Evolutionary conservation across 2,113 vertebrate genomes (phyloP), one percentile per base, ranked within the genome.

Genomic region (Tragelaphus scriptus): DNA sequence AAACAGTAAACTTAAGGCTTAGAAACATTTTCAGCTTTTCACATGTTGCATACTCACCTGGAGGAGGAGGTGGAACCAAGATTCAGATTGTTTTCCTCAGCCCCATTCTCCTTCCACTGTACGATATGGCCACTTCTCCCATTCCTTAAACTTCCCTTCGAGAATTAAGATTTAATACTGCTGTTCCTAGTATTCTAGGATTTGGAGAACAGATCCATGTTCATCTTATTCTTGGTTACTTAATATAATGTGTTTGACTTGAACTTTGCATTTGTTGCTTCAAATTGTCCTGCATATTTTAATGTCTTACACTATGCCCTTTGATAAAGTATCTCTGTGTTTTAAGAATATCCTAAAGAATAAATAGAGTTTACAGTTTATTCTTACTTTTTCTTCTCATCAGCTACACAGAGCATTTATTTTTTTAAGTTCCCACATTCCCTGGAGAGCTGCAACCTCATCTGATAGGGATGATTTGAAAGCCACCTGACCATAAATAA

Each of bases 321-420:
- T 89, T 81, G 75, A 88, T 97, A 91, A 89, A 32, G 75, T 32
- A 40, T 93, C 16, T 93, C 71, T 93, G 56, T 93, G 23, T 96
- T 86, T 94, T 26, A 90, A 77, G 47, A 80, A 59, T 85, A 40
- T 87, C 63, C 32, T 55, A 49, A 84, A 96, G 85, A 87, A 71
- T 81, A 88, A 85, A 28, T 1, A 95, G 68, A 92, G 11, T 94
- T 80, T 90, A 77, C 53, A 92, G 2, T 85, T 68, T 77, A 36
- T 53, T 94, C 63, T 97, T 95, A 65, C n/a, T 88, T 90, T 95
- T 16, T 30, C 79, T 97, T 85, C n/a, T 96, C 75, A 55, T 95
- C 59, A 96, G 55, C 49, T 9, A 89, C 44, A 40, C 32, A 25
- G 53, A 84, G 12, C 44, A 55, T 82, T 94, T 95, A 13, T 71